Base-by-base conservation (phyloP, 1,140 invertebrate species). In the Scaptomyza montana region DNA sequence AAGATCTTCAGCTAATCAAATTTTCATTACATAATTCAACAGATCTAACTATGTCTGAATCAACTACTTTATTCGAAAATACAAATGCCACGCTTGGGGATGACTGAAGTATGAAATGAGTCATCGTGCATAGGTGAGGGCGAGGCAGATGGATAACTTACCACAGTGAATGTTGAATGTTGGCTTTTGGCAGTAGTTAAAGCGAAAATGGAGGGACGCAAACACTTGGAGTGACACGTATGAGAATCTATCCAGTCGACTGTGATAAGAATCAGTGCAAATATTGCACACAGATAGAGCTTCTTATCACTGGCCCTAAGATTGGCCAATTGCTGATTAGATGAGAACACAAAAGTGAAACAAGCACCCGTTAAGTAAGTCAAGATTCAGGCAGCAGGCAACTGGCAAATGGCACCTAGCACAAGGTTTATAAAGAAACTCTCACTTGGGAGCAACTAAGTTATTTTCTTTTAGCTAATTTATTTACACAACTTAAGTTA, bases 271-370 rank as follows among this genome's bases (percentile, higher is more conserved):
- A 69, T 53, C 66, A 45, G 39, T 41, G 71, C 59, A 74, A 74
- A 74, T 74, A 74, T 69, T 68, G 65, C 70, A 73, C 5, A 39
- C 30, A 55, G 28, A 8, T 25, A 16, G 12, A 53, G n/a, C n/a
- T 10, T 57, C 53, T 69, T 36, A 70, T 54, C 55, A 19, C 9
- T 21, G 13, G 51, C 25, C 46, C 28, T 33, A 33, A 63, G 59
- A 63, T 73, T 67, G 64, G 57, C 65, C 71, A 61, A 41, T 50
- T 30, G 28, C 65, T 69, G 71, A 69, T 74, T 69, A 74, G 65
- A 62, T 51, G 43, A 13, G 30, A 25, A 51, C 25, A 41, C 25
- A 53, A 21, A 69, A 74, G 25, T 25, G 8, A 13, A 7, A 9
- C n/a, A 43, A 43, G 39, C 39, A n/a, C n/a, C 39, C 8, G 39